Base-by-base conservation (phyloP, 2,797 vertebrate genomes). In the Siniperca obscura region DNA sequence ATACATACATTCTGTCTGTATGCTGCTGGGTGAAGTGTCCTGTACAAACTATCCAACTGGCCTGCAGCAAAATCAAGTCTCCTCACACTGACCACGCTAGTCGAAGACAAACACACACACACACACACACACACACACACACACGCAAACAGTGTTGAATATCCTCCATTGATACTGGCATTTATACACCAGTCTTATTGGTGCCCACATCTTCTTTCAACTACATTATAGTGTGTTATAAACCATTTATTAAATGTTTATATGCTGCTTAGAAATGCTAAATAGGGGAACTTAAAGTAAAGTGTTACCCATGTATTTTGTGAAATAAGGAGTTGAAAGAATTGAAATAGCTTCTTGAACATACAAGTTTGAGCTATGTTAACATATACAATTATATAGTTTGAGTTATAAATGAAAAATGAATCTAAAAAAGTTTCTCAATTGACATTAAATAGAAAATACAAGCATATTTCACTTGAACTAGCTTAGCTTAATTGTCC, bases 21-120 rank as follows among this genome's bases (percentile, higher is more conserved):
- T 30, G 27, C 27, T 30, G 27, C 7, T 61, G 38, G 27, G 69
- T 80, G 87, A 95, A 97, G 87, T 97, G 97, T 79, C 98, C 97
- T 0, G 91, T 95, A 84, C 96, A 97, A 83, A 98, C 95, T 65
- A 98, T 90, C 92, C 97, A 97, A 98, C 65, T 95, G 97, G 34
- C 97, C 97, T 0, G 94, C 69, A 27, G 90, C 64, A 56, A 97
- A 98, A 74, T 96, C 92, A 0, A 91, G 71, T 0, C n/a, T 59
- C 81, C n/a, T 93, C 79, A 98, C 76, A 36, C 90, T 94, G 85
- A 95, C 87, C 8, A 98, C 95, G 0, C 86, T 88, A 17, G 95
- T 97, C 97, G 98, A 87, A 52, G 0, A 79, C 55, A 75, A 2
- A 77, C 34, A 50, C 53, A 75, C 2, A 75, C 2, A 75, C 40